A percentile compares a stretch with the other conserved stretches of the same genome.
Evolutionary conservation across 2,888 invertebrate species (phyloP).

Genomic region (Cistogaster globosa): DNA sequence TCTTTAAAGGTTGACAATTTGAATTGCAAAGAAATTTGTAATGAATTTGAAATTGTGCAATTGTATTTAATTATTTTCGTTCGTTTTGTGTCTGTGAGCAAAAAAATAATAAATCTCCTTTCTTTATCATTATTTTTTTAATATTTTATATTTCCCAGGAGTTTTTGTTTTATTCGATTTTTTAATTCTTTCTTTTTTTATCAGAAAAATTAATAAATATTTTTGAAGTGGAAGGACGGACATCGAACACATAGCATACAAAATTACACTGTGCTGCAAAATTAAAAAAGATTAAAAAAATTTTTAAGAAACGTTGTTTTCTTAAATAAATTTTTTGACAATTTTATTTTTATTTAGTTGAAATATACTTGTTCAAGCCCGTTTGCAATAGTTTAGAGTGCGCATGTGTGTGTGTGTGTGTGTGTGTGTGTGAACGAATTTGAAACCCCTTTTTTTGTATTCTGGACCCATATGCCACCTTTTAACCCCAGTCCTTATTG

Average conservation of each 20-base stretch:
- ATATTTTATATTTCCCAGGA: constrained; percentile 41
- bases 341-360: no score
- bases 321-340: no score
- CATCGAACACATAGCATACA: neutral
- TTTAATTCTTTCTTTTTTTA: neutral
- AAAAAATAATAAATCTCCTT: constrained; percentile 11
- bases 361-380: neutral
- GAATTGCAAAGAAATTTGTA: constrained; percentile 44
- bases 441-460: no score
- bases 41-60: constrained; percentile 58
- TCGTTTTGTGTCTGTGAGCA: no score
- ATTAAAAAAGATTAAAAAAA: neutral
- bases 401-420: no score
- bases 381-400: no score
- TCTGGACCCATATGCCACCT: no score
- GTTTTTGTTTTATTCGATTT: neutral
- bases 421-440: no score
- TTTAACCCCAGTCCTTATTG: no score
- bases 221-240: neutral
- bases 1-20: constrained; percentile 38
- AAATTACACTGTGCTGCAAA: constrained; percentile 11
- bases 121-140: constrained; percentile 3
- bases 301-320: no score
- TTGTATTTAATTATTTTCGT: constrained; percentile 55
- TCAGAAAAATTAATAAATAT: neutral